Conservation (phyloP, 92 coral and sea anemone species). For the Zoanthus solanderi region DNA sequence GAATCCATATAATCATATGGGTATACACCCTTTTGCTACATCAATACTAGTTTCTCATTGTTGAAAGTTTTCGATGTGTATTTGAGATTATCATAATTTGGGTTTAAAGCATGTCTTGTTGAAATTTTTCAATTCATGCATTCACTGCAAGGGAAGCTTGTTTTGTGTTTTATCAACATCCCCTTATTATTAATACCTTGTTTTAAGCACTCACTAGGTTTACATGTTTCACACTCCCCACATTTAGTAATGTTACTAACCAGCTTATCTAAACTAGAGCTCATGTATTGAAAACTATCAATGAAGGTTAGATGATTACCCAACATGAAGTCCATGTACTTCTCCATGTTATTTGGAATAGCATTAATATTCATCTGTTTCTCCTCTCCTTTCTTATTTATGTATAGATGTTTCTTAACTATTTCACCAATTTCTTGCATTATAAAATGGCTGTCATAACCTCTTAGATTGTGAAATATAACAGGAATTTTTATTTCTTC, state of each 20-base stretch:
- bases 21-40: constrained; percentile 50
- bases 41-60: constrained; percentile 3
- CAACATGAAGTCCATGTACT: constrained; percentile 56
- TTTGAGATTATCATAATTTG: constrained; percentile 3
- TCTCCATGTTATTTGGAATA: constrained; percentile 56
- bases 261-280: constrained; percentile 21
- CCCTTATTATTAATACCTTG: background rate
- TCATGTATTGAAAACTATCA: constrained; percentile 59
- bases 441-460: background rate
- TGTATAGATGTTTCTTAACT: constrained; percentile 2
- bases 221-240: background rate
- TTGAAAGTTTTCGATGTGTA: constrained; percentile 7
- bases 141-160: background rate
- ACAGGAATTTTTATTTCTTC: constrained; percentile 28
- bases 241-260: constrained; percentile 30
- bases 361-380: constrained; percentile 17
- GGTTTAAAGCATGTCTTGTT: background rate
- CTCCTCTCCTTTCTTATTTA: constrained; percentile 15
- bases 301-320: constrained; percentile 39
- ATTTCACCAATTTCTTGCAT: constrained; percentile 42
- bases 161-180: background rate
- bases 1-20: constrained; percentile 47
- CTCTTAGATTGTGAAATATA: constrained; percentile 37
- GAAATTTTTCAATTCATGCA: background rate
- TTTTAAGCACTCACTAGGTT: background rate